These are phyloP conservation scores for Corythornis leucogaster DNA, from an alignment of 2,797 vertebrate species.

Conservation along the genomic window DNA sequence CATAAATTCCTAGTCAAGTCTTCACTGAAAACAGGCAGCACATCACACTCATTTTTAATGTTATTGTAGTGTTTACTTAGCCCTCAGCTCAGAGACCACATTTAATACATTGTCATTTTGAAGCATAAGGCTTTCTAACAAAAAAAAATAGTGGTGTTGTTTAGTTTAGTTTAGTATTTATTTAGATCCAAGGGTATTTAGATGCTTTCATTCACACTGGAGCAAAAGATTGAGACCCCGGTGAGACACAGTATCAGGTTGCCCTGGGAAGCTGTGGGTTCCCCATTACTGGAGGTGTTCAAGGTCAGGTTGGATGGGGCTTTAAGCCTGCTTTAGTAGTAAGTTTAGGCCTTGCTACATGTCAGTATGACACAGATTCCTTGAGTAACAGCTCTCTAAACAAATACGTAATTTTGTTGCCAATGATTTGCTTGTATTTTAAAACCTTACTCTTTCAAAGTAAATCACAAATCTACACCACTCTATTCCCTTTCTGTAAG, in stretches of 20 bases:
- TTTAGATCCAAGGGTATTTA: neutral
- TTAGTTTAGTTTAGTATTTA: neutral
- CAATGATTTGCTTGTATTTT: neutral
- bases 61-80: neutral
- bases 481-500: neutral
- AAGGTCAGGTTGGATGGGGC: fast-evolving
- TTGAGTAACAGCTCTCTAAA: neutral
- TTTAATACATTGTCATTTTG: neutral
- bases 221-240: neutral
- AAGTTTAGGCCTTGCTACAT: neutral
- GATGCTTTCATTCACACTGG: neutral
- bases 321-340: neutral
- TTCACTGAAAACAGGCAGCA: neutral
- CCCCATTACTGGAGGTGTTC: fast-evolving
- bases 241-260: neutral
- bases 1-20: neutral
- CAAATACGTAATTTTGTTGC: neutral
- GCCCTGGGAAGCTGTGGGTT: neutral
- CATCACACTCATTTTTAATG: neutral
- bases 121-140: neutral
- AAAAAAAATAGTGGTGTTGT: neutral
- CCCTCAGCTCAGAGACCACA: neutral
- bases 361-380: neutral
- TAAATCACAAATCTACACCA: too few relatives aligned
- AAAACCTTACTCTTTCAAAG: neutral